Conservation (phyloP, 2,113 vertebrate genomes). For the Apeltes quadracus region DNA sequence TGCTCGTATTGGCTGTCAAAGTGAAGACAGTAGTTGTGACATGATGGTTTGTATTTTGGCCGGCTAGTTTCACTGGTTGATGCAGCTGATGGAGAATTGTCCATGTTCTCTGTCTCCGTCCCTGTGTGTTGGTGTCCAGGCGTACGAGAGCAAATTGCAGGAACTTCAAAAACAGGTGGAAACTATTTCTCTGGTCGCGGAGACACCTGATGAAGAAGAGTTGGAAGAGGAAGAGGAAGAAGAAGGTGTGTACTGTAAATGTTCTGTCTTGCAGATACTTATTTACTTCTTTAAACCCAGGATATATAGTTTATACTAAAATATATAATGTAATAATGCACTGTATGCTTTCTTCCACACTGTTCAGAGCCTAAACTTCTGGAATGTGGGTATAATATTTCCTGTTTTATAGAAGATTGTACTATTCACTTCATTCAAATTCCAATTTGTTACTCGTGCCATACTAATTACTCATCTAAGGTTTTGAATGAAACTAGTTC, state of each 20-base stretch:
- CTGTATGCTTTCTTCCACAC: constrained; percentile 42
- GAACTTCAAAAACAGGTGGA: constrained; percentile 99
- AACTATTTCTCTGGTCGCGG: constrained; percentile 90
- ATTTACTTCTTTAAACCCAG: not conserved
- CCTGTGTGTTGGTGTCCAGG: constrained; percentile 83
- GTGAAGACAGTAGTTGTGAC: not conserved
- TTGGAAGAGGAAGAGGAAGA: constrained; percentile 91
- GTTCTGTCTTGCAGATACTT: not conserved
- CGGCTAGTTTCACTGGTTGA: constrained; percentile 24
- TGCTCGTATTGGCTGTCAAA: not conserved
- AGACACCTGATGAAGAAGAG: constrained; percentile 93
- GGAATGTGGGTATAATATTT: constrained; percentile 65
- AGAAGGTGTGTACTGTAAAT: constrained; percentile 78
- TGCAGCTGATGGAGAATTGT: constrained; percentile 54
- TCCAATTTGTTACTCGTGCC: constrained; percentile 11
- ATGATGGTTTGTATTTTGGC: not conserved
- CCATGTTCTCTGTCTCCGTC: constrained; percentile 34
- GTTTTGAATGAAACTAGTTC: constrained; percentile 11
- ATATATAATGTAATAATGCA: constrained; percentile 31
- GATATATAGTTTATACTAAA: not conserved
- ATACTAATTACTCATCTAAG: constrained; percentile 50
- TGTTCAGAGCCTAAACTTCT: constrained; percentile 68
- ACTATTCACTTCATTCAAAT: constrained; percentile 34
- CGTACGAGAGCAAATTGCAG: constrained; percentile 97
- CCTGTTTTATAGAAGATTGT: constrained; percentile 16